Evolutionary conservation across 2,113 vertebrate species (phyloP), one percentile per base, ranked within the genome.

Genomic region (Pitta sordida): DNA sequence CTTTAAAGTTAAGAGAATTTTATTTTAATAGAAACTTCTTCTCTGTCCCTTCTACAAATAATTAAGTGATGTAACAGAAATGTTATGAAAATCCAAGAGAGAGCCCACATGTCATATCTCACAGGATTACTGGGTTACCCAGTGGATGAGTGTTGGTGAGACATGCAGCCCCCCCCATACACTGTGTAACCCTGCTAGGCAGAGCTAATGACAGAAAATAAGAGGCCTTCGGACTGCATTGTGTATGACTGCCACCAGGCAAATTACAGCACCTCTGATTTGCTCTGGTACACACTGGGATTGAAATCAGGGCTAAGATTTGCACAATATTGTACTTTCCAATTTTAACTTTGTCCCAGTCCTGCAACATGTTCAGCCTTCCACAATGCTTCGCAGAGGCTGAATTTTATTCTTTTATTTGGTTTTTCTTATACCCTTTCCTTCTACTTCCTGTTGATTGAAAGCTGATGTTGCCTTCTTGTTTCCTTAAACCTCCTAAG

Each of bases 61-160:
- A 56, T 11, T 6, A 41, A 51, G 15, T 7, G 29, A 9, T 43
- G 23, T 1, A 13, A 16, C 1, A 56, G 34, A 11, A 77, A 24
- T 73, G 17, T 37, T 18, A 27, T 1, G 12, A 46, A 39, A 22
- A 13, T 14, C 17, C 2, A 32, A 26, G 32, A 7, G 14, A 36
- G 19, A 52, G 32, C 29, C 13, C 26, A 10, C 24, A 13, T 11
- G 6, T 24, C 2, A 0, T 5, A 37, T 39, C 36, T 43, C 3
- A 2, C n/a, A 11, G 1, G 3, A 24, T 21, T 30, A 21, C 44
- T 44, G 36, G 75, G 7, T 2, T n/a, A 11, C n/a, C 41, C 1
- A 10, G 5, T 1, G 19, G 12, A 10, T 24, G 27, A n/a, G 37
- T 21, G 13, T 4, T 51, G 27, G 34, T 0, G 0, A 67, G 46